Base-by-base conservation (phyloP, 1,140 invertebrate species). In the Zaprionus vittiger region DNA sequence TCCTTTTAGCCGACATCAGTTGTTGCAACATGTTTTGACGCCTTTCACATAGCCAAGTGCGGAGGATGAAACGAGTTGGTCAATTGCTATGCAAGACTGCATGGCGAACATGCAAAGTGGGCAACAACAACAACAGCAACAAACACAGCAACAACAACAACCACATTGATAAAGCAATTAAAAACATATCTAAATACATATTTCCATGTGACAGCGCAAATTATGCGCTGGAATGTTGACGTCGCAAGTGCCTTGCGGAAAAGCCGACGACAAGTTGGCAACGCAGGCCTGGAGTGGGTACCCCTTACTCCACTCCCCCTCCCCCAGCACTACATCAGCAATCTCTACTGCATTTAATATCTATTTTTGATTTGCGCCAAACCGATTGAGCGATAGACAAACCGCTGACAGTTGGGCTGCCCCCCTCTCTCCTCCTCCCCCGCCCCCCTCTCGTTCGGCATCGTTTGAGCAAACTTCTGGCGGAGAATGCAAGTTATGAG, bases 111-210 rank as follows among this genome's bases (percentile, higher is more conserved):
- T 87, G 83, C 83, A 83, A 89, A 89, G 55, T 60, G 31, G 61
- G 26, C 60, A 64, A 52, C 55, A 52, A 15, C 49, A 26, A 20
- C 47, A 56, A 12, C 31, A 31, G 0, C 9, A 31, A 28, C 61
- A 47, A 31, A 11, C 54, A 63, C 44, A 41, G 9, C 44, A 75
- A 49, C 38, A 55, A 49, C 73, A 67, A 65, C 77, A 75, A 78
- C 61, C 49, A 61, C 60, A 76, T 74, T 87, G 84, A 87, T 87
- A 87, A 80, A 87, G 85, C 84, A 87, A 87, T 87, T 87, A 87
- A 87, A 84, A 82, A 83, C 71, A 78, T 82, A 64, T 73, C 60
- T 77, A 83, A 84, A 87, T 89, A 67, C 55, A 67, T 59, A 89
- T 82, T 86, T 86, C 70, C 74, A 89, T 81, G 84, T 86, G 83